Conservation (phyloP, 1,140 invertebrate genomes). For the Cardiocondyla obscurior region DNA sequence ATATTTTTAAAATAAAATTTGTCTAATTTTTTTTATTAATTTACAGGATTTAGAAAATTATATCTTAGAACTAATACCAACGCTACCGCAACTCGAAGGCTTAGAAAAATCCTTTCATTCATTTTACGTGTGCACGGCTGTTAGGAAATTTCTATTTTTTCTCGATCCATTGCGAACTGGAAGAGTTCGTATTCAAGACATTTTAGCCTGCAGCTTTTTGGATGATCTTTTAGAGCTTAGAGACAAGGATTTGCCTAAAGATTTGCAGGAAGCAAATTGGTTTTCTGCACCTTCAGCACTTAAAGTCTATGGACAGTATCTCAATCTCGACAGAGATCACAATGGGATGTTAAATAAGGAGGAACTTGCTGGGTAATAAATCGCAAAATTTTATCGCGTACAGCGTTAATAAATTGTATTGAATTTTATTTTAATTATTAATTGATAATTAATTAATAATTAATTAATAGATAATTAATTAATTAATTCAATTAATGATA, state of each 20-base stretch:
- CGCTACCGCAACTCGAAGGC: slow-evolving; percentile 93
- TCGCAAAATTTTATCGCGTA: neutral
- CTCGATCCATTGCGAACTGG: slow-evolving; percentile 95
- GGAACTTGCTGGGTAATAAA: slow-evolving; percentile 90
- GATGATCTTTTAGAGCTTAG: slow-evolving; percentile 94
- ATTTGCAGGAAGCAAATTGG: slow-evolving; percentile 95
- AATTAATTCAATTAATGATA: too few relatives aligned
- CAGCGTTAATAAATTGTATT: too few relatives aligned
- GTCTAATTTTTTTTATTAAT: slow-evolving; percentile 3
- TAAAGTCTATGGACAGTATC: slow-evolving; percentile 95
- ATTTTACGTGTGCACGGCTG: slow-evolving; percentile 98
- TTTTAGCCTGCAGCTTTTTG: slow-evolving; percentile 95
- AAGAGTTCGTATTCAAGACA: slow-evolving; percentile 95
- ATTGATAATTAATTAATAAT: too few relatives aligned
- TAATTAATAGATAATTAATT: too few relatives aligned
- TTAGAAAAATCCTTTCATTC: slow-evolving; percentile 97
- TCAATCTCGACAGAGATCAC: slow-evolving; percentile 96
- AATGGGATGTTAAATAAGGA: slow-evolving; percentile 97
- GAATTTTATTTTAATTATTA: too few relatives aligned
- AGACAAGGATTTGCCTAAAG: slow-evolving; percentile 93
- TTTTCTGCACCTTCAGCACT: slow-evolving; percentile 96
- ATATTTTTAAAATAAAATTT: too few relatives aligned
- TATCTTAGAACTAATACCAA: slow-evolving; percentile 96
- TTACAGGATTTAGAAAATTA: slow-evolving; percentile 96
- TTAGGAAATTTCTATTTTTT: slow-evolving; percentile 98